A percentile compares a stretch with the other conserved stretches of the same genome.
phyloP scores from a whole-genome alignment of 1,140 invertebrate species.

The Ptiloglossa arizonensis region DNA sequence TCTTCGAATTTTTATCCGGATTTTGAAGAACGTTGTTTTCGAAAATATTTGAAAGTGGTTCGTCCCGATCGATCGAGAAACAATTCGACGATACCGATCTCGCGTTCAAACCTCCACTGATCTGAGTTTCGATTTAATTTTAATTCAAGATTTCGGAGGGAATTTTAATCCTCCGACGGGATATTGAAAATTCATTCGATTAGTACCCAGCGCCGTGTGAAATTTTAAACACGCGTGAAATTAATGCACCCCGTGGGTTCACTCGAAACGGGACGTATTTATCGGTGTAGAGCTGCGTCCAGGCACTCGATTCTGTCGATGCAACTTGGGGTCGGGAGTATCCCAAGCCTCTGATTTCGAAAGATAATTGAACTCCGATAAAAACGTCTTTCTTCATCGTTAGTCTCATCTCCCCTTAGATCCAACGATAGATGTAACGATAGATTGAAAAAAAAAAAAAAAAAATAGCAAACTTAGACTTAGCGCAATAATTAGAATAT shows the following conservation, averaged over 20 bases:
- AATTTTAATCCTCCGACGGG: no score
- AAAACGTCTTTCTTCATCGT: background rate
- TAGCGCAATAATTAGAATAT: background rate
- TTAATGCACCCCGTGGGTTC: background rate
- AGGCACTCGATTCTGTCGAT: background rate
- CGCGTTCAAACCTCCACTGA: no score
- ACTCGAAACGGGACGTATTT: background rate
- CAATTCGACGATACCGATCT: no score
- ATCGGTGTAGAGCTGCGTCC: background rate
- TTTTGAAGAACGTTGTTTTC: background rate
- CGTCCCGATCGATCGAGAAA: no score
- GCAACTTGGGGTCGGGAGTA: background rate
- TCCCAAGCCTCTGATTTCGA: no score
- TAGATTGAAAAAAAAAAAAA: background rate
- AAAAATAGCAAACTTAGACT: background rate
- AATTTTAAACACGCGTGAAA: background rate
- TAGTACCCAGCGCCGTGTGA: no score
- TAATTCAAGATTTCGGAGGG: no score
- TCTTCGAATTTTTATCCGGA: no score
- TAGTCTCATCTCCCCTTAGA: conserved; percentile 2
- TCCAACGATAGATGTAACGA: background rate
- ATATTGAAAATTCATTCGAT: background rate
- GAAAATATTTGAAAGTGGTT: no score
- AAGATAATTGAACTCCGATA: background rate
- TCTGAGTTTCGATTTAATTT: no score